Conservation (phyloP, 2,888 invertebrate species). For the Corbicula japonica region DNA sequence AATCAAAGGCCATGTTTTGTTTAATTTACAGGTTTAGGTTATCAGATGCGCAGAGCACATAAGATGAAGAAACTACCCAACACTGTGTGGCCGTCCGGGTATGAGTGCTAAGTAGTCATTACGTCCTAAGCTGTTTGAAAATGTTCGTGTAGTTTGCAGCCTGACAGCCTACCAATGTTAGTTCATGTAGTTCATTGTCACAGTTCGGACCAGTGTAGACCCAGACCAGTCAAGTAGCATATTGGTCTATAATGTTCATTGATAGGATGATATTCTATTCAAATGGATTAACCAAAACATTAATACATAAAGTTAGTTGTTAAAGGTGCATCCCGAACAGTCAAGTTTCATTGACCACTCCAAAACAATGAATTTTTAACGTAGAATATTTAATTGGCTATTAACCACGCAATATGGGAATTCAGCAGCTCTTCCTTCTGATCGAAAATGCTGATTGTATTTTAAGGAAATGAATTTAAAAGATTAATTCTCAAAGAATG, state of each 20-base stretch:
- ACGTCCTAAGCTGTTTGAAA: no score
- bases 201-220: not conserved
- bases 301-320: conserved; percentile 31
- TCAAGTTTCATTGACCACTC: no score
- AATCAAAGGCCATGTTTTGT: no score
- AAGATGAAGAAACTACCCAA: no score
- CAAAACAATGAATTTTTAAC: conserved; percentile 37
- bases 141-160: no score
- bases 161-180: no score
- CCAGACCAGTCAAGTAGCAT: conserved; percentile 8
- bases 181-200: not conserved
- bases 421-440: conserved; percentile 15
- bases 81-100: no score
- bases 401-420: conserved; percentile 33
- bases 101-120: no score
- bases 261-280: conserved; percentile 5
- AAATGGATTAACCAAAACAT: not conserved
- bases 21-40: no score
- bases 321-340: no score
- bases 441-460: conserved; percentile 31
- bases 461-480: conserved; percentile 47
- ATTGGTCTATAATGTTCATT: not conserved
- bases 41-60: no score
- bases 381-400: conserved; percentile 48
- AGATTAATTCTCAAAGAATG: conserved; percentile 29